Conservation (phyloP, 1,140 invertebrate species). For the Zaprionus ornatus region DNA sequence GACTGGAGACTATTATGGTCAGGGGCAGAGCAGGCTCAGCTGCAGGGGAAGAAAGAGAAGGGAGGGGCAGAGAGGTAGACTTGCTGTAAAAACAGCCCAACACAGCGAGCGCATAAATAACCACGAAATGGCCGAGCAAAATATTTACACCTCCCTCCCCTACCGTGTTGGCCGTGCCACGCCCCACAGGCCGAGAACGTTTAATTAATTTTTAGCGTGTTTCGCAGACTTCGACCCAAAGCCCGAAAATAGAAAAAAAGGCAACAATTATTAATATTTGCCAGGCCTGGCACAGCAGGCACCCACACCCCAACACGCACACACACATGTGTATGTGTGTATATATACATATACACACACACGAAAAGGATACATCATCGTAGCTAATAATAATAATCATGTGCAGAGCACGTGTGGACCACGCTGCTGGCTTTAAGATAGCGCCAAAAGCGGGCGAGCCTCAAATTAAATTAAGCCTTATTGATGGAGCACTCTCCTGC, state of each 20-base stretch:
- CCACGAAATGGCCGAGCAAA: conserved; percentile 77
- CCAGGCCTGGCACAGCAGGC: conserved; percentile 29
- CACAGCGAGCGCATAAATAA: conserved; percentile 72
- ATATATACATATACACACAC: not conserved
- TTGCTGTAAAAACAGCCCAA: conserved; percentile 46
- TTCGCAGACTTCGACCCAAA: conserved; percentile 47
- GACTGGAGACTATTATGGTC: conserved; percentile 30
- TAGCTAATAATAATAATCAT: conserved; percentile 81
- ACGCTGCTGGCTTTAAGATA: conserved; percentile 55
- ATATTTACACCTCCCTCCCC: conserved; percentile 32
- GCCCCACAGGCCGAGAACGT: conserved; percentile 50
- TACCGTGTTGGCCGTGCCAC: not conserved
- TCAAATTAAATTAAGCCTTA: conserved; percentile 80
- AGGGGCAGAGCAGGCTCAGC: not conserved
- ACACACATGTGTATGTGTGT: not conserved
- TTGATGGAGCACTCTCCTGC: conserved; percentile 54
- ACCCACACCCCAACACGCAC: conserved; percentile 14
- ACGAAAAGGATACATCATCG: conserved; percentile 69
- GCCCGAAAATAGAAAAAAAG: conserved; percentile 42
- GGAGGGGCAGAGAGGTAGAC: not conserved
- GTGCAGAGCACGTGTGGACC: conserved; percentile 48
- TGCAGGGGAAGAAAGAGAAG: not conserved
- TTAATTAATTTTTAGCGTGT: conserved; percentile 82
- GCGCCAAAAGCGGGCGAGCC: conserved; percentile 30
- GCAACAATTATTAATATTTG: conserved; percentile 81